phyloP scores from a whole-genome alignment of 2,888 invertebrate species.

The Andrena flavipes region DNA sequence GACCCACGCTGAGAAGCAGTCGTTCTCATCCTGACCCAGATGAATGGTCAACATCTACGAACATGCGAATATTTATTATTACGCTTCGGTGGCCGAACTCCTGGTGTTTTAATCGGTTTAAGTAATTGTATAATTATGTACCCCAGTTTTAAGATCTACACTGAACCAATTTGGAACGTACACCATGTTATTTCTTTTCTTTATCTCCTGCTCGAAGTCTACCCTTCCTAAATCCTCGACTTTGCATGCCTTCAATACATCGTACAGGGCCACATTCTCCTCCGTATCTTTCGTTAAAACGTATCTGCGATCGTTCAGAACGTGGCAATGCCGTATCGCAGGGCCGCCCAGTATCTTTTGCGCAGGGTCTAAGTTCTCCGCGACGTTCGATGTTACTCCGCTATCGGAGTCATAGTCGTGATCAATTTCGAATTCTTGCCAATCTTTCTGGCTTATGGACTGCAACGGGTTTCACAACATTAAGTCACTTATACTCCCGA shows the following conservation, averaged over 20 bases:
- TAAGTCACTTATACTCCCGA: constrained; percentile 20
- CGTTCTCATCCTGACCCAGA: constrained; percentile 98
- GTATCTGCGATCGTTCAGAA: constrained; percentile 98
- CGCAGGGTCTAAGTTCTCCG: constrained; percentile 83
- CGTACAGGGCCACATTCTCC: constrained; percentile 95
- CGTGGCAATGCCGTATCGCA: constrained; percentile 95
- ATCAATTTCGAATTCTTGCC: constrained; percentile 77
- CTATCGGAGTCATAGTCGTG: constrained; percentile 81
- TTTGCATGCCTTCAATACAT: constrained; percentile 95
- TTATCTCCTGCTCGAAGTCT: constrained; percentile 96
- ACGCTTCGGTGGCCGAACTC: background rate
- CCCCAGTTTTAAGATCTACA: constrained; percentile 99
- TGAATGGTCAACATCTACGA: constrained; percentile 97
- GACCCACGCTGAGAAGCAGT: constrained; percentile 99
- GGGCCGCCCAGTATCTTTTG: constrained; percentile 93
- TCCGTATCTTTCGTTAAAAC: constrained; percentile 98
- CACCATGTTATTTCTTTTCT: constrained; percentile 95
- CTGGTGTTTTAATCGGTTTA: constrained; percentile 15
- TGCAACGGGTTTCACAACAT: constrained; percentile 58
- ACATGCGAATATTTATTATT: constrained; percentile 30
- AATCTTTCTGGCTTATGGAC: constrained; percentile 82
- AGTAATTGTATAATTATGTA: constrained; percentile 80
- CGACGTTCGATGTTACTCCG: constrained; percentile 75
- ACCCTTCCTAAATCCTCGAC: constrained; percentile 96
- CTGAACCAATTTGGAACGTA: constrained; percentile 99